Conservation (phyloP, 2,113 vertebrate genomes). For the Cyanistes caeruleus region DNA sequence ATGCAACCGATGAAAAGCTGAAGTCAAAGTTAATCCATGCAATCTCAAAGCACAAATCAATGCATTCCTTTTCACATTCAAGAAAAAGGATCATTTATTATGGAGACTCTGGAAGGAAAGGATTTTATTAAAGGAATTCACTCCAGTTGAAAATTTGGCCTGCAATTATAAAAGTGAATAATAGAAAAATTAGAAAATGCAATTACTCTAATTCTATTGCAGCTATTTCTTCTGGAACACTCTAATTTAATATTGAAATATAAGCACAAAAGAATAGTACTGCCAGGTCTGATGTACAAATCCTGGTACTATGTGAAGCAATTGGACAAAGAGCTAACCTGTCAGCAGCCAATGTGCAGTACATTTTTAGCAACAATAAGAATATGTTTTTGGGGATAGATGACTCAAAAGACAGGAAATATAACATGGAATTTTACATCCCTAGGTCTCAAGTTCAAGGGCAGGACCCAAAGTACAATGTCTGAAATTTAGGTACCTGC, state of each 20-base stretch:
- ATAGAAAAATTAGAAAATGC: background rate
- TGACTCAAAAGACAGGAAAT: constrained; percentile 6
- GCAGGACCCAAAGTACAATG: background rate
- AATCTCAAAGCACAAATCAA: background rate
- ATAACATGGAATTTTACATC: background rate
- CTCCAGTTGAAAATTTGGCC: background rate
- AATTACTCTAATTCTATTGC: background rate
- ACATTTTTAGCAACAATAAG: background rate
- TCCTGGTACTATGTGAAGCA: background rate
- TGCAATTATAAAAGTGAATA: background rate
- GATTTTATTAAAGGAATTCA: background rate
- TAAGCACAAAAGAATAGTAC: background rate
- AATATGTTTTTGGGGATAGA: background rate
- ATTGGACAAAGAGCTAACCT: background rate
- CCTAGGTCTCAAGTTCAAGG: background rate
- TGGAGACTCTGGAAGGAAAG: background rate
- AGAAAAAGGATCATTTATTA: background rate
- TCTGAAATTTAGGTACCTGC: background rate
- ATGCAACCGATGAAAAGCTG: constrained; percentile 16
- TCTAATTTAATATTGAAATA: background rate
- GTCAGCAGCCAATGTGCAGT: background rate
- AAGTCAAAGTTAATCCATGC: background rate
- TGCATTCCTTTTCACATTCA: background rate
- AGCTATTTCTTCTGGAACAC: background rate
- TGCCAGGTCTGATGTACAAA: background rate